Evolutionary conservation across 1,140 invertebrate species (phyloP).

Genomic region (Matsumurasca onukii): DNA sequence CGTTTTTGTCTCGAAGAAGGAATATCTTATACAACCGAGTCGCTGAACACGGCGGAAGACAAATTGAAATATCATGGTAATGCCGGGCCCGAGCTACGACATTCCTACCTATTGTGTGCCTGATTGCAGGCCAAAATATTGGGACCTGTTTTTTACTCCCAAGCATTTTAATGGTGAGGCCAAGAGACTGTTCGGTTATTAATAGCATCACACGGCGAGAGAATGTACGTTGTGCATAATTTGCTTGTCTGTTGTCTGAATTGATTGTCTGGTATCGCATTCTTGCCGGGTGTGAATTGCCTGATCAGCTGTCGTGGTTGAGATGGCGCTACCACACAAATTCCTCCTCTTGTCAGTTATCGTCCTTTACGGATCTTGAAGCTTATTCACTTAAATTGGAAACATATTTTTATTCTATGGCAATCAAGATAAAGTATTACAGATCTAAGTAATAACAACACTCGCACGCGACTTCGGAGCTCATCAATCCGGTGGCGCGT

Average conservation of each 20-base stretch:
- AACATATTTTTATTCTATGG: too few species aligned
- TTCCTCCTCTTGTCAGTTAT: background rate
- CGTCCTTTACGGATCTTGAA: too few species aligned
- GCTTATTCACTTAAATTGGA: too few species aligned
- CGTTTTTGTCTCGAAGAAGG: background rate
- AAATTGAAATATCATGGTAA: slow-evolving; percentile 12
- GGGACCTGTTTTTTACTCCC: slow-evolving; percentile 7
- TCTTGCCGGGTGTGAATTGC: background rate
- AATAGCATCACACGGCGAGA: slow-evolving; percentile 14
- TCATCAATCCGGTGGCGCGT: too few species aligned
- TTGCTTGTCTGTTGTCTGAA: slow-evolving; percentile 3
- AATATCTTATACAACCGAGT: background rate
- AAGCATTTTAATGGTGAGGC: slow-evolving; percentile 13
- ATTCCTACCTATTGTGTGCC: slow-evolving; percentile 1
- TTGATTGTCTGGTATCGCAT: slow-evolving; percentile 3
- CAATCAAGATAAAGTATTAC: too few species aligned
- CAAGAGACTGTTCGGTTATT: background rate
- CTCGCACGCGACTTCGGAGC: too few species aligned
- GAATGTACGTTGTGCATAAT: slow-evolving; percentile 2
- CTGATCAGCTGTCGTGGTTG: background rate
- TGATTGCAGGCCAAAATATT: slow-evolving; percentile 16
- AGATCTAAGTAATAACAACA: too few species aligned
- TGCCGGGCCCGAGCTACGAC: background rate
- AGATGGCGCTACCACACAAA: background rate
- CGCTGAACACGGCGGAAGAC: background rate